These are phyloP conservation scores for Nothura maculosa DNA, from an alignment of 2,797 vertebrate genomes.

Conservation along the genomic window DNA sequence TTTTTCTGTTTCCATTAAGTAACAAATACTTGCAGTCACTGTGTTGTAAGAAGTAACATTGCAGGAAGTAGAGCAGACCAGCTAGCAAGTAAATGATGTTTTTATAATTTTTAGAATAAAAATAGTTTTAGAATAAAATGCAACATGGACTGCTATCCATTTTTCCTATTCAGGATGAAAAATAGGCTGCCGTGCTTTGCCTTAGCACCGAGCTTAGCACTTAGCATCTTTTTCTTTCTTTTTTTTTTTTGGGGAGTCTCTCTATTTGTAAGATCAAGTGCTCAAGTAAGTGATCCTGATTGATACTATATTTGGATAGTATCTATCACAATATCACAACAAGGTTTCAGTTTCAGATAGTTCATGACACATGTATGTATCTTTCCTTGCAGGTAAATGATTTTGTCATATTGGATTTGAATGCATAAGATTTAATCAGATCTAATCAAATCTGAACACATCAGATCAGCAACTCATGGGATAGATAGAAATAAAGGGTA, in stretches of 20 bases:
- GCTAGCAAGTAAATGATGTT: rapidly evolving
- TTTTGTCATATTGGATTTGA: constrained; percentile 19
- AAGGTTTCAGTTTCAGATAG: background rate
- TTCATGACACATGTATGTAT: background rate
- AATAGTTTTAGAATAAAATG: background rate
- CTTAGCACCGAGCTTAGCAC: background rate
- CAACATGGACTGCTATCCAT: background rate
- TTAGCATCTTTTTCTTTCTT: background rate
- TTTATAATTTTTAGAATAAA: background rate
- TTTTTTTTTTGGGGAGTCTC: background rate
- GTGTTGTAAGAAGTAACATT: background rate
- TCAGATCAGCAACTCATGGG: rapidly evolving
- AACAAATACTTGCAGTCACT: background rate
- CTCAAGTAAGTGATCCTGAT: background rate
- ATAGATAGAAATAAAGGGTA: background rate
- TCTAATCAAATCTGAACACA: constrained; percentile 6
- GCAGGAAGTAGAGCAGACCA: background rate
- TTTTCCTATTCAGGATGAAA: background rate
- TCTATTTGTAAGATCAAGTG: background rate
- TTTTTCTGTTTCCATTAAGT: background rate
- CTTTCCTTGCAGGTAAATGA: background rate
- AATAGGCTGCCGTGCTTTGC: background rate
- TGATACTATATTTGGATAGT: background rate
- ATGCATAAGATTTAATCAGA: rapidly evolving
- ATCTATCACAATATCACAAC: background rate